A percentile compares a stretch with the other conserved stretches of the same genome.
Conservation (phyloP, 2,888 invertebrate species). For the Athrips mouffetella region DNA sequence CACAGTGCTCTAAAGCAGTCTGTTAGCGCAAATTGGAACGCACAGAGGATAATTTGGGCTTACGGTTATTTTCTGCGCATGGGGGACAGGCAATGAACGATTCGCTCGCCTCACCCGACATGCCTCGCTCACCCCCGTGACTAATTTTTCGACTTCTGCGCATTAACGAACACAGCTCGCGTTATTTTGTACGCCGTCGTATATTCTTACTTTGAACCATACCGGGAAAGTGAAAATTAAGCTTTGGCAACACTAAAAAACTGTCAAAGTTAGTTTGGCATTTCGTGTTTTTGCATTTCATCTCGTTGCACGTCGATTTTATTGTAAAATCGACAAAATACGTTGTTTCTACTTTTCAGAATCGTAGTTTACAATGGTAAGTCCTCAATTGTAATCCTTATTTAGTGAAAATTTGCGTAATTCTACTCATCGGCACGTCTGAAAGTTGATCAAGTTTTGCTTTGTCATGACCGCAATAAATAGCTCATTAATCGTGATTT, state of each 20-base stretch:
- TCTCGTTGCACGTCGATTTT: constrained; percentile 17
- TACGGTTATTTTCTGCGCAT: no score
- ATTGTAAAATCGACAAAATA: constrained; percentile 7
- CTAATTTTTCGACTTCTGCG: no score
- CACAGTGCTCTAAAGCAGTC: no score
- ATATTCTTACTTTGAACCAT: no score
- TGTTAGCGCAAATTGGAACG: no score
- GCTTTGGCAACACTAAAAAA: neutral
- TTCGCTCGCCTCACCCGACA: no score
- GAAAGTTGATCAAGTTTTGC: constrained; percentile 19
- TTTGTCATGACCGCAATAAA: constrained; percentile 26
- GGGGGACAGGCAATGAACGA: no score
- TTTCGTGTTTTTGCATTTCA: constrained; percentile 13
- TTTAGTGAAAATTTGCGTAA: neutral
- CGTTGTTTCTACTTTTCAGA: constrained; percentile 13
- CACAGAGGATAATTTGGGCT: no score
- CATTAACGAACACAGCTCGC: no score
- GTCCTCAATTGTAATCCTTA: neutral
- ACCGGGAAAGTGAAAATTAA: neutral
- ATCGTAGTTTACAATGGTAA: constrained; percentile 21
- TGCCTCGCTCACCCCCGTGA: no score
- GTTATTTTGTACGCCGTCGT: no score
- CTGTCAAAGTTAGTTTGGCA: constrained; percentile 8
- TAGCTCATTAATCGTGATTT: neutral
- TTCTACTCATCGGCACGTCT: neutral